phyloP scores from a whole-genome alignment of 2,888 invertebrate species.

The Trachelus tabidus region DNA sequence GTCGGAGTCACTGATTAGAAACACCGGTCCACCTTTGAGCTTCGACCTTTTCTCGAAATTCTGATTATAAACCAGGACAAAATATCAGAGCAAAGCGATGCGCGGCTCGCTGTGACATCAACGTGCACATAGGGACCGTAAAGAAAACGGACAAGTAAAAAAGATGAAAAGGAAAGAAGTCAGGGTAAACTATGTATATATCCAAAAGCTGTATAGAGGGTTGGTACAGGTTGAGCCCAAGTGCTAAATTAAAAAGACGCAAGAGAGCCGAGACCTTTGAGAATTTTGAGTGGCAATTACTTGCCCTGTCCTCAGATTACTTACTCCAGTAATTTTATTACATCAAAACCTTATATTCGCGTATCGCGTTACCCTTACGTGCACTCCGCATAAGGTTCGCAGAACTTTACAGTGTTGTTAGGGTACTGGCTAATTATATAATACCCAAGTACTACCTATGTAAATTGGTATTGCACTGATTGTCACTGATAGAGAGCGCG shows the following conservation, averaged over 20 bases:
- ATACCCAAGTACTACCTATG: not conserved
- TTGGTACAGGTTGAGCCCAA: constrained; percentile 25
- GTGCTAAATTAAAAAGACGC: constrained; percentile 42
- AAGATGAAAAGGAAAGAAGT: not conserved
- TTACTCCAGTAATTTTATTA: constrained; percentile 52
- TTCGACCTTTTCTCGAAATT: not conserved
- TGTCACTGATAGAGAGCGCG: too few species aligned
- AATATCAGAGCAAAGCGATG: not conserved
- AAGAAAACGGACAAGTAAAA: not conserved
- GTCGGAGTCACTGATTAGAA: not conserved
- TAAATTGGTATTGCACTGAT: not conserved
- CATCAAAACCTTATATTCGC: constrained; percentile 4
- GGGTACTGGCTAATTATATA: not conserved
- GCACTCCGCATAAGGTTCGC: constrained; percentile 3
- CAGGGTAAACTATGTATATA: not conserved
- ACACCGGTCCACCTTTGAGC: not conserved
- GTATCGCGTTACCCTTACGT: not conserved
- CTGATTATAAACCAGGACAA: not conserved
- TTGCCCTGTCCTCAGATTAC: constrained; percentile 49
- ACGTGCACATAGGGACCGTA: not conserved
- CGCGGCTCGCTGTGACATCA: not conserved
- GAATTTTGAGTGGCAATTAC: constrained; percentile 55
- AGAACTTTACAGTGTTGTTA: not conserved
- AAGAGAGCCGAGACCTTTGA: constrained; percentile 42
- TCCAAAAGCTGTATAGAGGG: not conserved